Percentiles rank a stretch among this genome's conserved stretches.
Evolutionary conservation across 2,888 invertebrate species (phyloP).

Genomic region (Agonopterix arenella): DNA sequence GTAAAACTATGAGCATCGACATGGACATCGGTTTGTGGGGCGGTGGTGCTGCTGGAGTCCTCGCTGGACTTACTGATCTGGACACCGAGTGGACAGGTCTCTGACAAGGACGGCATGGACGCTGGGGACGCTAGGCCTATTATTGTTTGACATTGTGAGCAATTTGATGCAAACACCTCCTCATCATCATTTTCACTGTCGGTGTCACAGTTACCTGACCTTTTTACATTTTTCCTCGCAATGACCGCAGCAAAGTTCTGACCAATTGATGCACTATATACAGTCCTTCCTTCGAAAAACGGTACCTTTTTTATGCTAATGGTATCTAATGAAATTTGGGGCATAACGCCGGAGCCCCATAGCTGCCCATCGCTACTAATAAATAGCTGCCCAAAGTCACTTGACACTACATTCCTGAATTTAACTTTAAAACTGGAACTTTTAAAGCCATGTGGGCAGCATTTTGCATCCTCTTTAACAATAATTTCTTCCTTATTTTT

Average conservation of each 20-base stretch:
- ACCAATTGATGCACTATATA: constrained; percentile 85
- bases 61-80: constrained; percentile 78
- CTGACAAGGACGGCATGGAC: constrained; percentile 78
- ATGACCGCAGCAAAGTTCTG: constrained; percentile 86
- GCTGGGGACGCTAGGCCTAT: constrained; percentile 76
- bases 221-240: constrained; percentile 77
- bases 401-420: constrained; percentile 79
- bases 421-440: constrained; percentile 78
- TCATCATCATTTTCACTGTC: constrained; percentile 78
- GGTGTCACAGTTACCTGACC: constrained; percentile 73
- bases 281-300: constrained; percentile 82
- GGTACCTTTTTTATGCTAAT: constrained; percentile 78
- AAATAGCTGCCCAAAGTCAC: constrained; percentile 79
- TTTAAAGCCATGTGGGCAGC: constrained; percentile 81
- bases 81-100: constrained; percentile 79
- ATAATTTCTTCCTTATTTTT: constrained; percentile 77
- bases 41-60: constrained; percentile 78
- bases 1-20: constrained; percentile 72
- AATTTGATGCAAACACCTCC: constrained; percentile 80
- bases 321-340: constrained; percentile 79
- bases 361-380: constrained; percentile 81
- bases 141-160: constrained; percentile 79
- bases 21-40: constrained; percentile 74
- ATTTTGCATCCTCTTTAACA: constrained; percentile 79
- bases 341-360: constrained; percentile 83